A percentile compares a stretch with the other conserved stretches of the same genome.
Evolutionary conservation across 2,797 vertebrate genomes (phyloP).

Genomic region (Melopsittacus undulatus): DNA sequence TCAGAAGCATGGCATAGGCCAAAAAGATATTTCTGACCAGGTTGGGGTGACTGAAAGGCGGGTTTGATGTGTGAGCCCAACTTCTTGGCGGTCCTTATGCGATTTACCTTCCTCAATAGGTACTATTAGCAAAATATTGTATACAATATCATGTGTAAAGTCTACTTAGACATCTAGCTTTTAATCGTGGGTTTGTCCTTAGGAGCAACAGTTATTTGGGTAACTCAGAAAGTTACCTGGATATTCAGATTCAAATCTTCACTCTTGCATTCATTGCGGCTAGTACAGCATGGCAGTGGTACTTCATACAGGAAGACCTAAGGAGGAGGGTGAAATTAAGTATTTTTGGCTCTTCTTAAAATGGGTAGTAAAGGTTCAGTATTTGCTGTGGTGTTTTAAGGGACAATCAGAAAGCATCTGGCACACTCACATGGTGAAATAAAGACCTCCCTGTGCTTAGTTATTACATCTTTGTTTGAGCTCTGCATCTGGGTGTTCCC

Average conservation of each 20-base stretch:
- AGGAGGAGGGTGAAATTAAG: neutral
- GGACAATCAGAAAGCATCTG: neutral
- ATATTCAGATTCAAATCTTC: neutral
- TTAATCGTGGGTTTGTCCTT: neutral
- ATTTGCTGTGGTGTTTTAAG: neutral
- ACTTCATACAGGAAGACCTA: neutral
- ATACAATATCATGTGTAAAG: neutral
- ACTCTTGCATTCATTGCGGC: neutral
- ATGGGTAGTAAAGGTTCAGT: neutral
- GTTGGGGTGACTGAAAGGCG: neutral
- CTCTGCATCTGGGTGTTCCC: neutral
- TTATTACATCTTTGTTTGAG: neutral
- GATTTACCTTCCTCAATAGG: neutral
- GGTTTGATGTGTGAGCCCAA: neutral
- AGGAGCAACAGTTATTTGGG: neutral
- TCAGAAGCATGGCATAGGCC: neutral
- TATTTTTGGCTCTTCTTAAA: neutral
- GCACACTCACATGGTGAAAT: neutral
- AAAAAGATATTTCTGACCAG: neutral
- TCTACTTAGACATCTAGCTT: neutral
- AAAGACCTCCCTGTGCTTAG: neutral
- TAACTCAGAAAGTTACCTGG: neutral
- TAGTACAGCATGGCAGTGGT: neutral
- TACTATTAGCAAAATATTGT: neutral
- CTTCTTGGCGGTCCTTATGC: neutral